A percentile compares a stretch with the other conserved stretches of the same genome.
Evolutionary conservation across 2,113 vertebrate species (phyloP).

Genomic region (Lucifuga dentata): DNA sequence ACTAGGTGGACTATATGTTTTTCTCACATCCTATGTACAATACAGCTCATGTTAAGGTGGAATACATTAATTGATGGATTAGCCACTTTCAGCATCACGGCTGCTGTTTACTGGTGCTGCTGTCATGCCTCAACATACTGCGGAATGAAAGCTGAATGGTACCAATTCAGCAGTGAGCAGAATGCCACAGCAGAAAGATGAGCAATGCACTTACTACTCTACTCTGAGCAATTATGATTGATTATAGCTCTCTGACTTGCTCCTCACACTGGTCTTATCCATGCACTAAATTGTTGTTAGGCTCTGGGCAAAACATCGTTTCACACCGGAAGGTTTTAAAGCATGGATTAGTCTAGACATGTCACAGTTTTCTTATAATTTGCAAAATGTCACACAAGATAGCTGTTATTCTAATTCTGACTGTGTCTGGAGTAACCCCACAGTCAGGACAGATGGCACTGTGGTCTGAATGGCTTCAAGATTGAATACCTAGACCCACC

Average conservation of each 20-base stretch:
- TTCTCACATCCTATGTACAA: neutral
- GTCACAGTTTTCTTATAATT: slow-evolving; percentile 42
- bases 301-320: slow-evolving; percentile 33
- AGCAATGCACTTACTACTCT: slow-evolving; percentile 36
- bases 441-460: slow-evolving; percentile 37
- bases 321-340: slow-evolving; percentile 45
- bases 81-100: neutral
- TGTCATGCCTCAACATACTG: slow-evolving; percentile 15
- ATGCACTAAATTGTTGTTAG: slow-evolving; percentile 33
- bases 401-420: slow-evolving; percentile 44
- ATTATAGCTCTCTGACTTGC: slow-evolving; percentile 48
- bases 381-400: slow-evolving; percentile 21
- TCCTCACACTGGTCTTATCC: slow-evolving; percentile 12
- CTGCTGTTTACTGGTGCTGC: neutral
- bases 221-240: slow-evolving; percentile 62
- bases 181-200: slow-evolving; percentile 38
- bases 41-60: neutral
- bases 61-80: too few species aligned
- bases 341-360: slow-evolving; percentile 33
- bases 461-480: slow-evolving; percentile 9
- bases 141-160: slow-evolving; percentile 37
- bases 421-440: slow-evolving; percentile 29
- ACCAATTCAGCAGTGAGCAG: slow-evolving; percentile 28
- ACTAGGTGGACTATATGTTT: too few species aligned
- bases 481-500: slow-evolving; percentile 20